Evolutionary conservation across 92 coral and sea anemone genomes (phyloP).

Genomic region (Scolanthus callimorphus): DNA sequence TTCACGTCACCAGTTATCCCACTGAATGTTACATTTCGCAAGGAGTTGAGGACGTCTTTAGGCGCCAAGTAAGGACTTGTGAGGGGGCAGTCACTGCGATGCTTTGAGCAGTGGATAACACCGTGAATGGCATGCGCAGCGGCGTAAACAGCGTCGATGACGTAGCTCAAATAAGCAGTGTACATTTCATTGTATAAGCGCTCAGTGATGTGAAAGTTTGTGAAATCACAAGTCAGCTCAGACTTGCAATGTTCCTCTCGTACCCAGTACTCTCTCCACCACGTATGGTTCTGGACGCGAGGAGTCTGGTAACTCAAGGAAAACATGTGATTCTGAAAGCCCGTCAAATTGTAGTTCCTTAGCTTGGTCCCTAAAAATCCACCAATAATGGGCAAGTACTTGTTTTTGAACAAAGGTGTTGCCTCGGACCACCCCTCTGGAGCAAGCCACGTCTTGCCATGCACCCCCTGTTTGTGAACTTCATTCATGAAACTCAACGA

Average conservation of each 20-base stretch:
- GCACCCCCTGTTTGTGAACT: slow-evolving; percentile 18
- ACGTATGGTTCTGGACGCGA: slow-evolving; percentile 26
- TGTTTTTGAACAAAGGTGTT: slow-evolving; percentile 30
- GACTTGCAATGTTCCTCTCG: slow-evolving; percentile 27
- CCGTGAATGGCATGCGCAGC: slow-evolving; percentile 74
- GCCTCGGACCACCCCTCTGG: slow-evolving; percentile 78
- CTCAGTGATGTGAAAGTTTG: slow-evolving; percentile 18
- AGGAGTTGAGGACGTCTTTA: slow-evolving; percentile 25
- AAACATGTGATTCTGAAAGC: slow-evolving; percentile 28
- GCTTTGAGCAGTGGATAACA: slow-evolving; percentile 47
- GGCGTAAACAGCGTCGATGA: slow-evolving; percentile 72
- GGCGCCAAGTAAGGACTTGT: slow-evolving; percentile 16
- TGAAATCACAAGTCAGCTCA: slow-evolving; percentile 2
- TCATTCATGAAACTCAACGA: slow-evolving; percentile 40
- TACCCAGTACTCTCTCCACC: slow-evolving; percentile 60
- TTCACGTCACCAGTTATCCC: slow-evolving; percentile 63
- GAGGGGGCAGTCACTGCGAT: slow-evolving; percentile 12
- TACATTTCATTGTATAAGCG: slow-evolving; percentile 42
- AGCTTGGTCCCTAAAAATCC: slow-evolving; percentile 63
- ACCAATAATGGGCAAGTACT: slow-evolving; percentile 38
- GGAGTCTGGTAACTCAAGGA: slow-evolving; percentile 13
- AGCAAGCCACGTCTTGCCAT: slow-evolving; percentile 73
- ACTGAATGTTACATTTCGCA: slow-evolving; percentile 38
- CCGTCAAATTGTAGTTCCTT: slow-evolving; percentile 33
- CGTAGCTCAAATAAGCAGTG: slow-evolving; percentile 50